These are phyloP conservation scores for Volucella bombylans DNA, from an alignment of 2,888 invertebrate genomes.

Conservation along the genomic window DNA sequence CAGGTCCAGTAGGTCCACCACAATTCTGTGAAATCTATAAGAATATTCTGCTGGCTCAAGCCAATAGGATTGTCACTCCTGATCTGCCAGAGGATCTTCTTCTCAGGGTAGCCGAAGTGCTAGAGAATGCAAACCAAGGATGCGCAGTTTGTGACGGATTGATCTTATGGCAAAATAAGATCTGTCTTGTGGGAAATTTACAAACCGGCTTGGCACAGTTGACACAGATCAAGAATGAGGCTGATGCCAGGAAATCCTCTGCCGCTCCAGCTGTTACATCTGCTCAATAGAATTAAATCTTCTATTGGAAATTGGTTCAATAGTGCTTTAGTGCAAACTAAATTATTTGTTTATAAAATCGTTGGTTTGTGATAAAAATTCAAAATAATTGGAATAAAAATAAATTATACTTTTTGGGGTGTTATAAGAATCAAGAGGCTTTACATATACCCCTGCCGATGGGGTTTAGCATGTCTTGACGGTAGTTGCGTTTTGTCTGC, in stretches of 20 bases:
- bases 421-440: not conserved
- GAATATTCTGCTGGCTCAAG: constrained; percentile 42
- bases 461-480: not conserved
- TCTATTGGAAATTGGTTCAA: not conserved
- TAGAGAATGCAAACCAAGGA: not conserved
- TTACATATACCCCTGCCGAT: constrained; percentile 18
- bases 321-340: not conserved
- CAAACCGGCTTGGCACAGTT: constrained; percentile 33
- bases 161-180: constrained; percentile 51
- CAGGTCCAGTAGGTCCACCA: constrained; percentile 36
- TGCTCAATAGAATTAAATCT: not conserved
- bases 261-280: constrained; percentile 3
- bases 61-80: constrained; percentile 48
- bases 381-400: constrained; percentile 33
- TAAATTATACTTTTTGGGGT: constrained; percentile 33
- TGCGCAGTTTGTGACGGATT: constrained; percentile 49
- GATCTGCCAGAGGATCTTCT: constrained; percentile 50
- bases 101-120: constrained; percentile 17
- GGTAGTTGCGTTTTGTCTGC: constrained; percentile 77
- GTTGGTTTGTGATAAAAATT: constrained; percentile 51
- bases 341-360: constrained; percentile 36
- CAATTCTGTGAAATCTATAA: constrained; percentile 51
- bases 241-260: constrained; percentile 45
- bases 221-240: constrained; percentile 48
- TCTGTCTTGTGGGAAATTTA: constrained; percentile 47